Evolutionary conservation across 2,888 invertebrate species (phyloP), one percentile per base, ranked within the genome.

Genomic region (Andrena flavipes): DNA sequence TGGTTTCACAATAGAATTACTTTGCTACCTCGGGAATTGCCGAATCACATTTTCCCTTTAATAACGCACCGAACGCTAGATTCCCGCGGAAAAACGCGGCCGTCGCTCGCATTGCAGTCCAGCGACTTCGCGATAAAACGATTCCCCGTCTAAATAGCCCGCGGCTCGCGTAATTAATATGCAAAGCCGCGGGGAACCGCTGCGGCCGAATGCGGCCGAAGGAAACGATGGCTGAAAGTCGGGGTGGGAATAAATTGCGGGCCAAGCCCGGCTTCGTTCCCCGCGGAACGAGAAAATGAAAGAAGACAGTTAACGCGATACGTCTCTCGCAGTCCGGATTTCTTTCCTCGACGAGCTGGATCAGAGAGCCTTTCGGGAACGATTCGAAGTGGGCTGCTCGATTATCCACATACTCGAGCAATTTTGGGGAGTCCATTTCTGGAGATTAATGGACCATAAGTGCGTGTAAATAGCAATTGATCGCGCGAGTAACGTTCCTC

Each of bases 61-160:
- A 29, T 62, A 54, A 4, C 13, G 10, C 20, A 13, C 10, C 16
- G 54, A 29, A 2, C 33, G 51, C n/a, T 48, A n/a, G 74, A 35
- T 56, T 29, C 10, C 10, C 23, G 56, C 54, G 33, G 64, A 67
- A 48, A 71, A 77, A 59, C 76, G 64, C 79, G 70, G 76, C 63
- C 70, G 74, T 71, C 49, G 54, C 68, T 82, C 48, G 64, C 72
- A 64, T 69, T 82, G 82, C 82, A 83, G 76, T 83, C 76, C 82
- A 67, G 73, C 23, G n/a, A 23, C 33, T 69, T 35, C 35, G n/a
- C 23, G 75, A 64, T 64, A 33, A 71, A 80, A 82, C 67, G 70
- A 71, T 59, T 73, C 33, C 16, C 48, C 35, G 23, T 65, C 30
- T 65, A 60, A 69, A 60, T 54, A 78, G 48, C 67, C 29, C 72